Evolutionary conservation across 92 coral and sea anemone species (phyloP).

Genomic region (Pocillopora meandrina): DNA sequence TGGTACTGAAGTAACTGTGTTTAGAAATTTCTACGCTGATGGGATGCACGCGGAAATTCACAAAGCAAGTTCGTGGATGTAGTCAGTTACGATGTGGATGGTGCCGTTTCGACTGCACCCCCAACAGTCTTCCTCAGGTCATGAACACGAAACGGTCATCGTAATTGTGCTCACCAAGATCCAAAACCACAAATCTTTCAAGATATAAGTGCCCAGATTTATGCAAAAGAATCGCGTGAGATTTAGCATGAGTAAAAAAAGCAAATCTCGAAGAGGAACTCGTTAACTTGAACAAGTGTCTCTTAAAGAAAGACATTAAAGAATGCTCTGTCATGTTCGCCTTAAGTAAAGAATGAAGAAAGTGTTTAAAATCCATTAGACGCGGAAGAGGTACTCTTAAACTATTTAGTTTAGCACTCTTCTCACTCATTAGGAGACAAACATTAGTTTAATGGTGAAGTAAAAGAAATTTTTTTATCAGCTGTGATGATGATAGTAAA

Average conservation of each 20-base stretch:
- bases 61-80: too few relatives aligned
- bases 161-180: not conserved
- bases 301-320: not conserved
- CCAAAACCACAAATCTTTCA: not conserved
- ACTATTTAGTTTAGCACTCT: not conserved
- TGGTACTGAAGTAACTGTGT: too few relatives aligned
- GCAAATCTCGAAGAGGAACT: not conserved
- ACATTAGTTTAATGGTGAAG: not conserved
- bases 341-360: constrained; percentile 6
- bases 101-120: too few relatives aligned
- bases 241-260: too few relatives aligned
- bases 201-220: too few relatives aligned
- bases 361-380: not conserved
- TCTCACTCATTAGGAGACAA: not conserved
- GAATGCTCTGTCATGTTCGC: not conserved
- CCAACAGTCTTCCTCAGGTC: too few relatives aligned
- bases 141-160: too few relatives aligned
- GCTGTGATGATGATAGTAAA: not conserved
- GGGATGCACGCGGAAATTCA: too few relatives aligned
- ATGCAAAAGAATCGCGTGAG: too few relatives aligned
- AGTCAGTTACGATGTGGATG: too few relatives aligned
- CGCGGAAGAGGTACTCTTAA: not conserved
- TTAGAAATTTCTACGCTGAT: too few relatives aligned
- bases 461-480: not conserved
- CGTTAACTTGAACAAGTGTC: not conserved